A percentile compares a stretch with the other conserved stretches of the same genome.
Evolutionary conservation across 2,113 vertebrate species (phyloP).

Genomic region (Sarotherodon lohbergeri): DNA sequence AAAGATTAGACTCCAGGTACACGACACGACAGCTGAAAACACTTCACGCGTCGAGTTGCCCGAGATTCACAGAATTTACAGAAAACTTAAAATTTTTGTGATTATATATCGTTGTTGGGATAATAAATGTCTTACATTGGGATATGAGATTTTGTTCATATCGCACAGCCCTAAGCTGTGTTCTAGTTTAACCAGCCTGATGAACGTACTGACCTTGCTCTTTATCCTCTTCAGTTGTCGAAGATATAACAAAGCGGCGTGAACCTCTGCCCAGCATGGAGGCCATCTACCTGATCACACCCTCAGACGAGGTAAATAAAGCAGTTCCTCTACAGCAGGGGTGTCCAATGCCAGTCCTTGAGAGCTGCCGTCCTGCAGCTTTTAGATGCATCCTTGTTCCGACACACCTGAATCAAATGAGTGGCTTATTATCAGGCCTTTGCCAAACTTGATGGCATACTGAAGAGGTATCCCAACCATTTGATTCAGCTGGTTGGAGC

Average conservation of each 20-base stretch:
- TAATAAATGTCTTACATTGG: accelerated
- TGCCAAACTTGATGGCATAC: background rate
- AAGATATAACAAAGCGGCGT: conserved; percentile 90
- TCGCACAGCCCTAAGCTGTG: too few relatives aligned
- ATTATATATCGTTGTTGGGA: background rate
- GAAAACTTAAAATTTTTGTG: background rate
- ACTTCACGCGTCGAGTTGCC: too few relatives aligned
- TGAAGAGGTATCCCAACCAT: background rate
- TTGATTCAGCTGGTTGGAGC: background rate
- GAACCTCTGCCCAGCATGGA: conserved; percentile 95
- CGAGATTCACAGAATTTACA: too few relatives aligned
- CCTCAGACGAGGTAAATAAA: conserved; percentile 83
- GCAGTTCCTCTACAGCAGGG: background rate
- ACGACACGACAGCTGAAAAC: too few relatives aligned
- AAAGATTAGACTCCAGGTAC: too few relatives aligned
- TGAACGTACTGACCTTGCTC: background rate
- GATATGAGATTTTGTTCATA: background rate
- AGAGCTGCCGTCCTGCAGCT: background rate
- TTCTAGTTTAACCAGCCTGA: background rate
- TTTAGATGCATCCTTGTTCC: accelerated
- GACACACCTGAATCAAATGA: background rate
- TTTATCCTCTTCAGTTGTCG: conserved; percentile 78
- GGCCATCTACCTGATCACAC: conserved; percentile 95
- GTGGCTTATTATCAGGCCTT: accelerated
- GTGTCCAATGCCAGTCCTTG: background rate